Percentiles rank a stretch among this genome's conserved stretches.
These are phyloP conservation scores for Centropristis striata DNA, from an alignment of 2,113 vertebrate genomes.

Conservation along the genomic window DNA sequence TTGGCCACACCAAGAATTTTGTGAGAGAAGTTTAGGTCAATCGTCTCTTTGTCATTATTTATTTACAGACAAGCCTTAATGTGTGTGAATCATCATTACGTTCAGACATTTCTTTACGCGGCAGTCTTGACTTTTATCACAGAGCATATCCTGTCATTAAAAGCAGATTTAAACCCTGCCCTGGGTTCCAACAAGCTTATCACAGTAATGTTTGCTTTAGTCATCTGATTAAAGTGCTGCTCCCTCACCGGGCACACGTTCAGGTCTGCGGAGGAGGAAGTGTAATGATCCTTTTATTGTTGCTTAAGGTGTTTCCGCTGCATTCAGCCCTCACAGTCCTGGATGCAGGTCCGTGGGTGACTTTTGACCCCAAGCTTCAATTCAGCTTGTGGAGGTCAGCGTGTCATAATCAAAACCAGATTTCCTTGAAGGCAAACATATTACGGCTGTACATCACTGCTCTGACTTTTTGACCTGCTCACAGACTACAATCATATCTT, in stretches of 20 bases:
- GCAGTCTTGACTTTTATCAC: slow-evolving; percentile 24
- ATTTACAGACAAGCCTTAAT: slow-evolving; percentile 14
- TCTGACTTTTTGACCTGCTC: neutral
- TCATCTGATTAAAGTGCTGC: slow-evolving; percentile 59
- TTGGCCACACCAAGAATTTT: neutral
- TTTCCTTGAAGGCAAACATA: neutral
- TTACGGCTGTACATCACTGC: neutral
- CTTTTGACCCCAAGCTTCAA: slow-evolving; percentile 45
- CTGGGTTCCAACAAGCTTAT: slow-evolving; percentile 49
- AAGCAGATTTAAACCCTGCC: slow-evolving; percentile 19
- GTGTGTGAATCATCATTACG: slow-evolving; percentile 24
- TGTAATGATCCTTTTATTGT: slow-evolving; percentile 40
- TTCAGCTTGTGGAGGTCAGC: neutral
- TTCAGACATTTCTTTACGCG: neutral
- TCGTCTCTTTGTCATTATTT: no score
- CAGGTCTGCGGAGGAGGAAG: slow-evolving; percentile 30
- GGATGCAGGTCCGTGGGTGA: slow-evolving; percentile 6
- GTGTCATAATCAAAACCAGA: slow-evolving; percentile 5
- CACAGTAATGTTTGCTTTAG: slow-evolving; percentile 28
- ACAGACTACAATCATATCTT: no score
- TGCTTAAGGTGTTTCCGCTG: slow-evolving; percentile 9
- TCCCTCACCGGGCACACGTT: slow-evolving; percentile 38
- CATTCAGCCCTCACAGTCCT: slow-evolving; percentile 6
- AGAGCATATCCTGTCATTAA: slow-evolving; percentile 36
- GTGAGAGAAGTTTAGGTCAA: neutral